These are phyloP conservation scores for Dreissena rostriformis DNA, from an alignment of 1,140 invertebrate genomes.

Conservation along the genomic window DNA sequence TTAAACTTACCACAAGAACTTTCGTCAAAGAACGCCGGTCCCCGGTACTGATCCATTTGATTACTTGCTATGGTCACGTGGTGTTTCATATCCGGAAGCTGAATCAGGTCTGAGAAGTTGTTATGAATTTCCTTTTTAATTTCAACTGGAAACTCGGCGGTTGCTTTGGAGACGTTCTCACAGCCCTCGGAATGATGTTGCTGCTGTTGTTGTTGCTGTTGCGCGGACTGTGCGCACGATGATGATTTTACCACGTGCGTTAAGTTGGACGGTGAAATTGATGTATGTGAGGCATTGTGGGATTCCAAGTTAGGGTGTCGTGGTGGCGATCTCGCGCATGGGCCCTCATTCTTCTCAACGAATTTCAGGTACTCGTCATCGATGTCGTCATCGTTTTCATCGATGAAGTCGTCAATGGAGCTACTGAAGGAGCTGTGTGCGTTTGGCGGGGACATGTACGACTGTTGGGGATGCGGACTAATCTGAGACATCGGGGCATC, in stretches of 20 bases:
- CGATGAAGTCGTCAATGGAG: slow-evolving; percentile 22
- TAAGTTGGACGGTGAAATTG: neutral
- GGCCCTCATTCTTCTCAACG: neutral
- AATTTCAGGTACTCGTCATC: slow-evolving; percentile 1
- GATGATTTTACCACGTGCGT: neutral
- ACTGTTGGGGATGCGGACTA: neutral
- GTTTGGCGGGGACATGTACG: neutral
- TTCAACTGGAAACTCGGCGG: neutral
- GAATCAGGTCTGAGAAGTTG: slow-evolving; percentile 44
- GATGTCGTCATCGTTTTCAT: slow-evolving; percentile 22
- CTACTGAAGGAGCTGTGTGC: neutral
- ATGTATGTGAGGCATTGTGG: neutral
- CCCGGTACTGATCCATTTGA: neutral
- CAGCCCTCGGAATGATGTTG: neutral
- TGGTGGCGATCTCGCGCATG: neutral
- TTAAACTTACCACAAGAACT: too few relatives aligned
- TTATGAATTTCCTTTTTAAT: neutral
- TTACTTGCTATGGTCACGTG: neutral
- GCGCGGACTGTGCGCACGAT: neutral
- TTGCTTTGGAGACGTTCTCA: neutral
- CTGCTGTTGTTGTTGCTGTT: neutral
- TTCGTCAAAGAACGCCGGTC: too few relatives aligned
- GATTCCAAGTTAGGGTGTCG: neutral
- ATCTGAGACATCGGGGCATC: neutral
- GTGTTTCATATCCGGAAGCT: slow-evolving; percentile 39